Evolutionary conservation across 2,888 invertebrate species (phyloP).

Genomic region (Drosophila villosipedis): DNA sequence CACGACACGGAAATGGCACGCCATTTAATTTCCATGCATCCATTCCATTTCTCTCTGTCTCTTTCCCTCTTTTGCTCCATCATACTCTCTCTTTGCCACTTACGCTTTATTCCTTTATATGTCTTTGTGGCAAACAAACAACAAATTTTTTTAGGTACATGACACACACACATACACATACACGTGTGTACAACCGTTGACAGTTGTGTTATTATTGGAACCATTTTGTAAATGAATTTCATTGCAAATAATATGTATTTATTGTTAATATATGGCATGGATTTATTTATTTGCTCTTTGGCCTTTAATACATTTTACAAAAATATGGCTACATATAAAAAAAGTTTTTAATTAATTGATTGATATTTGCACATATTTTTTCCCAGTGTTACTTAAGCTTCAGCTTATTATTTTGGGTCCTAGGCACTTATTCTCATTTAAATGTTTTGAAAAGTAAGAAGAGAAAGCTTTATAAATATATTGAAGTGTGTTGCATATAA

Average conservation of each 20-base stretch:
- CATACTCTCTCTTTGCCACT: constrained; percentile 10
- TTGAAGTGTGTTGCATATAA: neutral
- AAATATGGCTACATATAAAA: too few relatives aligned
- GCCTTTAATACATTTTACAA: neutral
- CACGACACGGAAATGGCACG: constrained; percentile 82
- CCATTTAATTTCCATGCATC: constrained; percentile 80
- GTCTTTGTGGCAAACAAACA: constrained; percentile 59
- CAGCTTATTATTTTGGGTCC: neutral
- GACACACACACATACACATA: constrained; percentile 6
- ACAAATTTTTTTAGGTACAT: constrained; percentile 41
- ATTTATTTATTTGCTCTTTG: neutral
- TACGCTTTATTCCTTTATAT: constrained; percentile 35
- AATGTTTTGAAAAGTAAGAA: neutral
- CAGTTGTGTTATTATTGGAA: constrained; percentile 18
- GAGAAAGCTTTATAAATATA: neutral
- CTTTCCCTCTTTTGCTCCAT: neutral
- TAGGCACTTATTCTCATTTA: neutral
- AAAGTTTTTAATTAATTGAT: neutral
- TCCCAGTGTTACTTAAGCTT: neutral
- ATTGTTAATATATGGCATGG: neutral
- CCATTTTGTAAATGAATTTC: constrained; percentile 41
- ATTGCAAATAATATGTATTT: constrained; percentile 22
- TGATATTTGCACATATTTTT: neutral
- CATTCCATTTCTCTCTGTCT: constrained; percentile 19
- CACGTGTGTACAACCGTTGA: neutral